Base-by-base conservation (phyloP, 2,888 invertebrate genomes). In the Drosophila tripunctata region DNA sequence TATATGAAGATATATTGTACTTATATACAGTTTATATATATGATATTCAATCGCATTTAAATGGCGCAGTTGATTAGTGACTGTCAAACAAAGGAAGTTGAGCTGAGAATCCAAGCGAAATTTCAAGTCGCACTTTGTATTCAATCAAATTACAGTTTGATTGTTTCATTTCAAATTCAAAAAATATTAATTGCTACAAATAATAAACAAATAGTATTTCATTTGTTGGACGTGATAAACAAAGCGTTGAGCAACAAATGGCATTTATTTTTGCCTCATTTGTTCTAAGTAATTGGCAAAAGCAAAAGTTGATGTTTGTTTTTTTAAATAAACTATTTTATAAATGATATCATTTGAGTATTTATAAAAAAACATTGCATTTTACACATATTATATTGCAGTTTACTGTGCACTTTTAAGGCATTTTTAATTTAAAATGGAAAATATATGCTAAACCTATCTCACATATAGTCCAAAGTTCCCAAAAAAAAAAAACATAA, bases 21-120 rank as follows among this genome's bases (percentile, higher is more conserved):
- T 21, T 38, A 21, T 57, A 27, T 51, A 36, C n/a, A 35, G 27
- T 47, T 10, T 10, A 45, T 38, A 55, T 24, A 50, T 41, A 31
- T 47, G 54, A 33, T 63, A 67, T 79, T 21, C 14, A 30, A 38
- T 56, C 27, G 7, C 38, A n/a, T 36, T 36, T 14, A 47, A 65
- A 78, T 48, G 75, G 61, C 86, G 86, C 65, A 85, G 70, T 74
- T 69, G 38, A n/a, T n/a, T n/a, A 60, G 47, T 40, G 30, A n/a
- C 14, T 30, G 31, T 33, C 57, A 55, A 77, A 84, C 85, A 80
- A 80, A 81, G 70, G 58, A 41, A 30, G 24, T 31, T 8, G 44
- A n/a, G 30, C 8, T 12, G 17, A 15, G 31, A 10, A 47, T 24
- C 21, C 14, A 8, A 22, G 7, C n/a, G 36, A 44, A 35, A 10